Percentiles rank a stretch among this genome's conserved stretches.
phyloP scores from a whole-genome alignment of 2,888 invertebrate genomes.

The Lysandra bellargus region DNA sequence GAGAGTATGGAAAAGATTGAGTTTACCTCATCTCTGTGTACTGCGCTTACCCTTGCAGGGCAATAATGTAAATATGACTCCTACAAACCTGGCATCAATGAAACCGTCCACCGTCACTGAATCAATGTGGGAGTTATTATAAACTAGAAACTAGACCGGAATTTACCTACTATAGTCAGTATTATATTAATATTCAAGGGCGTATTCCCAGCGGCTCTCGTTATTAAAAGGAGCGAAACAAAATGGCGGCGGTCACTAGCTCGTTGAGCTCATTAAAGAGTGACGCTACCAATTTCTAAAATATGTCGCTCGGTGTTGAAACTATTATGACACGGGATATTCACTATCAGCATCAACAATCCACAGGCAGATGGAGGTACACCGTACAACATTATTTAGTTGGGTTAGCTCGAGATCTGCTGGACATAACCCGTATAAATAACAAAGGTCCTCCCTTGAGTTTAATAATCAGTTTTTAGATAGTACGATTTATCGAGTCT shows the following conservation, averaged over 20 bases:
- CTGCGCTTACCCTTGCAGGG: too few species aligned
- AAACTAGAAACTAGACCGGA: slow-evolving; percentile 14
- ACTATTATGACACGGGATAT: slow-evolving; percentile 34
- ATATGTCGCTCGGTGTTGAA: slow-evolving; percentile 65
- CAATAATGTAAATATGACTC: too few species aligned
- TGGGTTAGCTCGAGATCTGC: too few species aligned
- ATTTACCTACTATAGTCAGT: slow-evolving; percentile 8
- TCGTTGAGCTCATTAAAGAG: slow-evolving; percentile 75
- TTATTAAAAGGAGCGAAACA: slow-evolving; percentile 60
- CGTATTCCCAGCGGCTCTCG: slow-evolving; percentile 30
- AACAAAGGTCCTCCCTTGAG: too few species aligned
- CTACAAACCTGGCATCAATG: background rate
- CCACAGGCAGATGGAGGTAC: background rate
- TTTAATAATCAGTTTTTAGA: too few species aligned
- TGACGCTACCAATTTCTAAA: slow-evolving; percentile 71
- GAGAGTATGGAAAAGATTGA: too few species aligned
- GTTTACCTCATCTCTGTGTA: too few species aligned
- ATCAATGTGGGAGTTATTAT: background rate
- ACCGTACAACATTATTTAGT: too few species aligned
- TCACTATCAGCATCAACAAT: background rate
- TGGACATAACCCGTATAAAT: too few species aligned
- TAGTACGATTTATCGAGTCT: too few species aligned
- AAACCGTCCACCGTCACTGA: background rate
- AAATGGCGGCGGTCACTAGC: slow-evolving; percentile 51
- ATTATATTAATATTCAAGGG: slow-evolving; percentile 28